Conservation (phyloP, 2,113 vertebrate genomes). For the Helogale parvula region DNA sequence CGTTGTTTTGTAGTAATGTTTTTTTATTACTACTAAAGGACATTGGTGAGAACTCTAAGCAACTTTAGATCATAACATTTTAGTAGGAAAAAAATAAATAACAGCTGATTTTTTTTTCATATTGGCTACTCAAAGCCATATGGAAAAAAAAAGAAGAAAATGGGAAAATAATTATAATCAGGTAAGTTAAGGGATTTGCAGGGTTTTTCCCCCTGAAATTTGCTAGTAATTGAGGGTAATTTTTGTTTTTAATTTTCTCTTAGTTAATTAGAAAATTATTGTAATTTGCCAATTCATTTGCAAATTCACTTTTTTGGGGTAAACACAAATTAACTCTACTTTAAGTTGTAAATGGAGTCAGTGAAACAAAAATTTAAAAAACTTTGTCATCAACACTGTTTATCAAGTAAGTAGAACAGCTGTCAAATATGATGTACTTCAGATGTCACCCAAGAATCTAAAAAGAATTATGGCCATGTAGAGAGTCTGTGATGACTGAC, state of each 20-base stretch:
- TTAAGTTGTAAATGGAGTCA: slow-evolving; percentile 57
- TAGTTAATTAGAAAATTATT: slow-evolving; percentile 75
- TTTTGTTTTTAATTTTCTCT: slow-evolving; percentile 66
- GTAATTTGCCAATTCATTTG: slow-evolving; percentile 71
- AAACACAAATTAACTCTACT: slow-evolving; percentile 67
- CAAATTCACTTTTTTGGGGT: slow-evolving; percentile 59
- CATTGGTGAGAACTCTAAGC: background rate
- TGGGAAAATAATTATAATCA: slow-evolving; percentile 39
- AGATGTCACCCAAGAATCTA: slow-evolving; percentile 3
- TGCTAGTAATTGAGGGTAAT: slow-evolving; percentile 64
- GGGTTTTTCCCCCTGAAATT: slow-evolving; percentile 13
- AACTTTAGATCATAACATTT: background rate
- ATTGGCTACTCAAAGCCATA: background rate
- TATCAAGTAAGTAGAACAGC: slow-evolving; percentile 8
- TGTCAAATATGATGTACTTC: slow-evolving; percentile 32
- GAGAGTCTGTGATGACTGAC: background rate
- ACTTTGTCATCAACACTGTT: slow-evolving; percentile 36
- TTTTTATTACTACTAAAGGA: background rate
- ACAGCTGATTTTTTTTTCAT: background rate
- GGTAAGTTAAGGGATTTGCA: slow-evolving; percentile 57
- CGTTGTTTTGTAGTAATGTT: background rate
- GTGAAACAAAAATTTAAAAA: slow-evolving; percentile 59
- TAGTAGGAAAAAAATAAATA: background rate
- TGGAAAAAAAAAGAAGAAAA: slow-evolving; percentile 15
- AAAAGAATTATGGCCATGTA: background rate